These are phyloP conservation scores for Alosa sapidissima DNA, from an alignment of 2,797 vertebrate species.

Conservation along the genomic window DNA sequence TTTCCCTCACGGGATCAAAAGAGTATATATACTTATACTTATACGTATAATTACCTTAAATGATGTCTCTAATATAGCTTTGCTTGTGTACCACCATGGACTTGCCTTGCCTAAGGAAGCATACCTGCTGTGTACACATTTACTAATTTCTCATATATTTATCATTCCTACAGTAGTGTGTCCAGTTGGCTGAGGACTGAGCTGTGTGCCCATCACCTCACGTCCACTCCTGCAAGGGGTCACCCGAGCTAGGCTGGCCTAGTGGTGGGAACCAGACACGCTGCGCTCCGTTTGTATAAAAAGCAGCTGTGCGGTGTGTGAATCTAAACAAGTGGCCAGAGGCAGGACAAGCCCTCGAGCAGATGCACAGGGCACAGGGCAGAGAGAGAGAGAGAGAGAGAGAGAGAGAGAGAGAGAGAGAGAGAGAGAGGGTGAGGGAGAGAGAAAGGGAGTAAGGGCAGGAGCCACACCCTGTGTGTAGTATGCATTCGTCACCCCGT, in stretches of 20 bases:
- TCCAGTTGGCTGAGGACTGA: background rate
- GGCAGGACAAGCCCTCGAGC: conserved; percentile 52
- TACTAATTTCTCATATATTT: no score
- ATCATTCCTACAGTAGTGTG: no score
- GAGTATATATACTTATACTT: no score
- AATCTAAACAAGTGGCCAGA: conserved; percentile 56
- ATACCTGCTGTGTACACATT: background rate
- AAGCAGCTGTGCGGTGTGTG: conserved; percentile 53
- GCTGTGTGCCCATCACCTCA: background rate
- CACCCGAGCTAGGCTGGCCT: background rate
- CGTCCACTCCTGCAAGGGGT: background rate
- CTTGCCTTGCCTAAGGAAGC: no score
- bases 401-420: no score
- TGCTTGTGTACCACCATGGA: no score
- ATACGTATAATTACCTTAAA: background rate
- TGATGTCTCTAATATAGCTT: background rate
- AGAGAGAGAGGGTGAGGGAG: no score
- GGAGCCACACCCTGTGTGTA: conserved; percentile 45
- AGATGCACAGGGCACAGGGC: conserved; percentile 59
- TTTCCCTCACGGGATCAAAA: no score
- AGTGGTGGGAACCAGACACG: conserved; percentile 36
- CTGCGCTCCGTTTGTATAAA: conserved; percentile 7
- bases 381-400: no score
- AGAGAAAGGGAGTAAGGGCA: background rate
- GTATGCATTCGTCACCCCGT: conserved; percentile 61